Base-by-base conservation (phyloP, 1,140 invertebrate genomes). In the Pararge aegeria region DNA sequence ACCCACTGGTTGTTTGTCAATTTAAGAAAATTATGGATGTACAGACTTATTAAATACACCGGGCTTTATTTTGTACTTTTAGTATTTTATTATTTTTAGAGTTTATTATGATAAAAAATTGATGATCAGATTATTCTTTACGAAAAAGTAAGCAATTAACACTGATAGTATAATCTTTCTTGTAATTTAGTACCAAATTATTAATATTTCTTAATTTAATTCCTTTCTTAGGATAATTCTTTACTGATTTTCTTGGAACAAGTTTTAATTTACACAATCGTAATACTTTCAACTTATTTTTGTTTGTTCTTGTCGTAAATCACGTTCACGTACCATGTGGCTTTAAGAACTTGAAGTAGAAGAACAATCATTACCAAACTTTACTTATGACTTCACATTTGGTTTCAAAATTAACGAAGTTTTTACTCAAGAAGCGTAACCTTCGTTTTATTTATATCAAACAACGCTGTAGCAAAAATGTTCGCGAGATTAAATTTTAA, bases 401-500 rank as follows among this genome's bases (percentile, higher is more conserved):
- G 38, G 38, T 16, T 42, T 42, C 15, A 16, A 42, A 42, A 42
- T 42, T 42, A 42, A 42, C 38, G 38, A 42, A 42, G 38, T 42
- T 42, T 42, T 42, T 15, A 42, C 38, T 42, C 16, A 18, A 16
- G 13, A 15, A 18, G 38, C 13, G 38, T 13, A 42, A 42, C 38
- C 38, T 42, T 42, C 38, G 13, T 42, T 42, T 16, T 42, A 42
- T 42, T 42, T 42, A 42, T 18, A 10, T 42, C 3, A 16, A 42
- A 42, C 38, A 15, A 12, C 34, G 2, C 24, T 42, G 38, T 42
- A 42, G 9, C 38, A 18, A 42, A 42, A 42, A 42, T 42, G 38
- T 42, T 42, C 1, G 13, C 38, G 38, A 42, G 38, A 42, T 42
- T 42, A 42, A 42, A 42, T 42, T 42, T 42, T 42, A 42, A 42